These are phyloP conservation scores for Setophaga coronata DNA, from an alignment of 2,113 vertebrate species.

Conservation along the genomic window DNA sequence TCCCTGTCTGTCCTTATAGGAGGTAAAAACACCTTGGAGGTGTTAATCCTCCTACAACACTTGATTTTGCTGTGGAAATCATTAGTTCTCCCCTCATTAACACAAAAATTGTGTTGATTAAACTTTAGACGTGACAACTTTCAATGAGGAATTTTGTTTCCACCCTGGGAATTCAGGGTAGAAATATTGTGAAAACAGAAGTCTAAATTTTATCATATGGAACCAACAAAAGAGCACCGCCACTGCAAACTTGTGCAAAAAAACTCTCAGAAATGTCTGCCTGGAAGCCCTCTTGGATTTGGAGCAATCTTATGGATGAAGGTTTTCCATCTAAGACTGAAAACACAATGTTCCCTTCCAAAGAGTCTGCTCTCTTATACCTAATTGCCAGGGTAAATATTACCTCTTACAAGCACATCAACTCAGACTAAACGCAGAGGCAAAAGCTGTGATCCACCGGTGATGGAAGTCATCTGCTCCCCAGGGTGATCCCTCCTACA, in stretches of 20 bases:
- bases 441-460: neutral
- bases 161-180: neutral
- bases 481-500: neutral
- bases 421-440: conserved; percentile 13
- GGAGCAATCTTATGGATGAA: accelerated
- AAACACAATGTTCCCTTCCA: neutral
- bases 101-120: neutral
- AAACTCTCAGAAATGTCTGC: neutral
- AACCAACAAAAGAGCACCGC: neutral
- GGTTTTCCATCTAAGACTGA: neutral
- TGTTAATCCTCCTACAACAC: neutral
- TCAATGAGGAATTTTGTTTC: neutral
- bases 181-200: neutral
- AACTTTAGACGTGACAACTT: neutral
- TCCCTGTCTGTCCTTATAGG: neutral
- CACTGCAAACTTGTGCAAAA: neutral
- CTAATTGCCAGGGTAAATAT: neutral
- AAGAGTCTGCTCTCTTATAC: neutral
- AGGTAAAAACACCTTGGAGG: neutral
- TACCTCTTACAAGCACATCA: neutral
- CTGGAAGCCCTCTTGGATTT: neutral
- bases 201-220: neutral
- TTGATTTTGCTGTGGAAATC: neutral
- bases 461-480: neutral
- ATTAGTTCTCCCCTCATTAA: neutral